Conservation (phyloP, 2,113 vertebrate genomes). For the Halcyon senegalensis region DNA sequence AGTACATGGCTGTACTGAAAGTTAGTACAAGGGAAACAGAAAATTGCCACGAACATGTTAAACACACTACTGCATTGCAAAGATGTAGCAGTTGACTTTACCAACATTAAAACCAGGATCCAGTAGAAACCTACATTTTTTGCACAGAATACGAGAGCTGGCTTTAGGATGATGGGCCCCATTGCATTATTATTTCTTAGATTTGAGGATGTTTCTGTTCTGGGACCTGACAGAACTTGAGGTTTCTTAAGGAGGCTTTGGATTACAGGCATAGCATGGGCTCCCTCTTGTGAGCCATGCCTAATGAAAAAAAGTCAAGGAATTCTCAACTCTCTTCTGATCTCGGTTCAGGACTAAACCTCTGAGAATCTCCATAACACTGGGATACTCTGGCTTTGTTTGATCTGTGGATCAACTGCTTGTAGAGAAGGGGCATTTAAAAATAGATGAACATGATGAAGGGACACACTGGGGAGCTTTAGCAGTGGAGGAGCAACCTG, state of each 20-base stretch:
- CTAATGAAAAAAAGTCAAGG: conserved; percentile 39
- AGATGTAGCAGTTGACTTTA: neutral
- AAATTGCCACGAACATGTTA: neutral
- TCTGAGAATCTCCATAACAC: conserved; percentile 18
- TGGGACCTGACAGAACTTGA: neutral
- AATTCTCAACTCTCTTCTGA: conserved; percentile 17
- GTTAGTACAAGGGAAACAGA: neutral
- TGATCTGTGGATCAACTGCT: conserved; percentile 63
- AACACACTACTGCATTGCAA: neutral
- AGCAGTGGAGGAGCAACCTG: conserved; percentile 12
- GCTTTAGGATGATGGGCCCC: neutral
- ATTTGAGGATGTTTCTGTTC: neutral
- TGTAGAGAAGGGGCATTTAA: conserved; percentile 55
- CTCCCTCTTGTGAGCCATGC: neutral
- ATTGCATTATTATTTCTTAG: neutral
- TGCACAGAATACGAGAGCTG: neutral
- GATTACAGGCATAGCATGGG: conserved; percentile 41
- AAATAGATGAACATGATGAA: conserved; percentile 57
- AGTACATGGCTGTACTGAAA: neutral
- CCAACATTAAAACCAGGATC: neutral
- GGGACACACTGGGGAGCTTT: neutral
- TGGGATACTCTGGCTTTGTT: neutral
- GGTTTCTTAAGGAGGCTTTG: conserved; percentile 24
- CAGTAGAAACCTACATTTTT: neutral
- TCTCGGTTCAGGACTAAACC: conserved; percentile 32